These are phyloP conservation scores for Protonibea diacanthus DNA, from an alignment of 2,797 vertebrate genomes.

Conservation along the genomic window DNA sequence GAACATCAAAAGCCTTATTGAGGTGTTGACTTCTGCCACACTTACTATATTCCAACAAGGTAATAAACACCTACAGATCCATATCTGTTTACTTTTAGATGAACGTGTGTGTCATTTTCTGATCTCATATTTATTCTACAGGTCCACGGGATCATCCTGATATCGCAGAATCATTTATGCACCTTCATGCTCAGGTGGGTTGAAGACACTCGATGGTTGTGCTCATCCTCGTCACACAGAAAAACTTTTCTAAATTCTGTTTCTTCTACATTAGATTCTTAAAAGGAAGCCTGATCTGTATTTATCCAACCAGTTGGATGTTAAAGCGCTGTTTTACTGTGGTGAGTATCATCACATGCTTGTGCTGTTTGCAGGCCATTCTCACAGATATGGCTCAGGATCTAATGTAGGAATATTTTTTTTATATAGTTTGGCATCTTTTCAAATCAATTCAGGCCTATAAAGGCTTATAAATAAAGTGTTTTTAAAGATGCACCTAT, in stretches of 20 bases:
- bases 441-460: neutral
- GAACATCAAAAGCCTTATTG: slow-evolving; percentile 89
- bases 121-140: slow-evolving; percentile 80
- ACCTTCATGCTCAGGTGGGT: slow-evolving; percentile 98
- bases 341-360: slow-evolving; percentile 86
- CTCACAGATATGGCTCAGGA: neutral
- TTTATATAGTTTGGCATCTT: neutral
- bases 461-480: neutral
- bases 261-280: slow-evolving; percentile 87
- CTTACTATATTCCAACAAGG: slow-evolving; percentile 95
- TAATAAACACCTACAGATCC: slow-evolving; percentile 69
- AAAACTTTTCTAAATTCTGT: slow-evolving; percentile 68
- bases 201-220: neutral
- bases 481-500: neutral
- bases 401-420: neutral
- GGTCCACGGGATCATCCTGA: slow-evolving; percentile 98
- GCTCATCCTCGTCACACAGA: neutral
- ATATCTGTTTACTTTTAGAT: neutral
- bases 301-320: slow-evolving; percentile 91
- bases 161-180: slow-evolving; percentile 99
- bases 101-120: slow-evolving; percentile 37
- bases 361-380: neutral
- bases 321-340: slow-evolving; percentile 96
- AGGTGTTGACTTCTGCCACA: slow-evolving; percentile 92
- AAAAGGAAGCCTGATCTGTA: slow-evolving; percentile 96